Conservation (phyloP, 1,140 invertebrate genomes). For the Maconellicoccus hirsutus region DNA sequence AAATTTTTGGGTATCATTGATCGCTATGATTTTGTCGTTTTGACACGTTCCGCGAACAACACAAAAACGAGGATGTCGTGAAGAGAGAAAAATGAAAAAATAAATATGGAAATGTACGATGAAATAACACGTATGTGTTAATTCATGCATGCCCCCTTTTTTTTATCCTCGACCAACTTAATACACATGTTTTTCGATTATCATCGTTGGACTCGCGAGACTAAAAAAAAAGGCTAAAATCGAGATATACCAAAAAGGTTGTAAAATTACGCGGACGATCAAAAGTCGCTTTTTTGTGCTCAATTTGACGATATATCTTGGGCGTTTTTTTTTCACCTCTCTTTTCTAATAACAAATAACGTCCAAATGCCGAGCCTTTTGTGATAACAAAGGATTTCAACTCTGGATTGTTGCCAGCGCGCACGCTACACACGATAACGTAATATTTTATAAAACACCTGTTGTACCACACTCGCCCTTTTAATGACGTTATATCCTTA, state of each 20-base stretch:
- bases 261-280: background rate
- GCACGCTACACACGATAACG: background rate
- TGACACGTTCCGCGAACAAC: too few relatives aligned
- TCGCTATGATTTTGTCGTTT: too few relatives aligned
- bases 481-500: slow-evolving; percentile 7
- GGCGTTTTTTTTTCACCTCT: background rate
- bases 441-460: slow-evolving; percentile 10
- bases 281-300: background rate
- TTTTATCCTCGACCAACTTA: background rate
- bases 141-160: background rate
- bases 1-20: too few relatives aligned
- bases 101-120: too few relatives aligned
- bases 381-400: slow-evolving; percentile 5
- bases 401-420: background rate
- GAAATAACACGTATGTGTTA: background rate
- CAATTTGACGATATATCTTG: background rate
- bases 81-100: too few relatives aligned
- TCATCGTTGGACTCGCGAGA: background rate
- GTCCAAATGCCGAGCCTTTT: background rate
- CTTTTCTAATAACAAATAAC: background rate
- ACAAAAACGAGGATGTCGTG: too few relatives aligned
- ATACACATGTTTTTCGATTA: background rate
- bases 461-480: background rate
- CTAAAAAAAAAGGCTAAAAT: background rate
- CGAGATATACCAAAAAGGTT: background rate